Percentiles rank a stretch among this genome's conserved stretches.
Conservation (phyloP, 2,888 invertebrate species). For the Cancer borealis region DNA sequence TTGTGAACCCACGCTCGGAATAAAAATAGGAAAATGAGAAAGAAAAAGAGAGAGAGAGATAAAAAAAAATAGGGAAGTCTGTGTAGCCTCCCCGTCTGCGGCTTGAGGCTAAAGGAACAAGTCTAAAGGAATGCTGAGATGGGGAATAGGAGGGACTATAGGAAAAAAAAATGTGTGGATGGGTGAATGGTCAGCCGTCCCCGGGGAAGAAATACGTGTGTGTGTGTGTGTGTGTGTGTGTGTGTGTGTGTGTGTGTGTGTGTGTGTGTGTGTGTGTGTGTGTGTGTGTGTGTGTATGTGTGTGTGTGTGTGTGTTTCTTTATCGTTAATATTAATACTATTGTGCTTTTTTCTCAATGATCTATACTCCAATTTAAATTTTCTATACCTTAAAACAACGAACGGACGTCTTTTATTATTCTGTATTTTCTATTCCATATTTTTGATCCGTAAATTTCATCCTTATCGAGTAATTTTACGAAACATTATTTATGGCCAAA, state of each 20-base stretch:
- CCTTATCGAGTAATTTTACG: too few species aligned
- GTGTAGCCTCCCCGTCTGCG: too few species aligned
- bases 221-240: conserved; percentile 1
- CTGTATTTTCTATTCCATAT: too few species aligned
- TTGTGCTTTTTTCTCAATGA: too few species aligned
- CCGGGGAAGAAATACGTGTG: neutral
- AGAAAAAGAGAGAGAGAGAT: neutral
- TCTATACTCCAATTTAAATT: too few species aligned
- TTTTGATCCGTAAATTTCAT: too few species aligned
- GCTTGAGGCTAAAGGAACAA: too few species aligned
- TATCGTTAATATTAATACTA: too few species aligned
- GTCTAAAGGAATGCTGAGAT: neutral
- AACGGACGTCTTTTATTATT: too few species aligned
- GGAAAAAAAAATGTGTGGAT: neutral
- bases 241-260: conserved; percentile 4
- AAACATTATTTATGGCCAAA: too few species aligned
- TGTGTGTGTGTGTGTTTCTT: neutral
- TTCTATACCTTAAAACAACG: too few species aligned
- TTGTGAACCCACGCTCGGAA: neutral
- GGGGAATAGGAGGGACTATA: neutral
- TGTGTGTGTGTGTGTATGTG: conserved; percentile 3
- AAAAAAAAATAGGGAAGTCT: too few species aligned
- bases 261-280: conserved; percentile 11
- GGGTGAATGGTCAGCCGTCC: neutral
- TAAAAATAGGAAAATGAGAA: neutral